phyloP scores from a whole-genome alignment of 2,888 invertebrate species.

The Entomobrya proxima region DNA sequence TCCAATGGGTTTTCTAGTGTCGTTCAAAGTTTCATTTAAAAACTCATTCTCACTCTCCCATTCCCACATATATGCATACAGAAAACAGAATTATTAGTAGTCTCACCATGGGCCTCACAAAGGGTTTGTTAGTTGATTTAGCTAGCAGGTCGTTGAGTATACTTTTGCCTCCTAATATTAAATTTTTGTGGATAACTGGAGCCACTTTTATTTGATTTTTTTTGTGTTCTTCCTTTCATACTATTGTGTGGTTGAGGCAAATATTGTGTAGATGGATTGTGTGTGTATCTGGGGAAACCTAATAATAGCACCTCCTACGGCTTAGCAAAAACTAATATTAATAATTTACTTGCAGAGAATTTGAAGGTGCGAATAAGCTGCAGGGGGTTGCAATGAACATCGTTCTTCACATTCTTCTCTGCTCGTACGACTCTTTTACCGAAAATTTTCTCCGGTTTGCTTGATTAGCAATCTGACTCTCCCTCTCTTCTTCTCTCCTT shows the following conservation, averaged over 20 bases:
- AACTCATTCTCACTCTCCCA: too few species aligned
- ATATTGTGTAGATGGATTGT: background rate
- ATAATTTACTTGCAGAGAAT: slow-evolving; percentile 57
- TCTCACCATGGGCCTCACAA: too few species aligned
- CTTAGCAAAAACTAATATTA: slow-evolving; percentile 54
- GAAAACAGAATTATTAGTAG: too few species aligned
- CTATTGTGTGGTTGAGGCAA: background rate
- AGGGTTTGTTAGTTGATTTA: too few species aligned
- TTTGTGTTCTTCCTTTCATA: background rate
- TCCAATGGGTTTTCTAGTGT: too few species aligned
- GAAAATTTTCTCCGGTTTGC: slow-evolving; percentile 11
- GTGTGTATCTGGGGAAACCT: background rate
- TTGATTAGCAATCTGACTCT: slow-evolving; percentile 25
- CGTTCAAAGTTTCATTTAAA: too few species aligned
- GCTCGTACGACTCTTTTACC: background rate
- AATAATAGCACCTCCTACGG: slow-evolving; percentile 29
- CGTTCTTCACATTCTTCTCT: background rate
- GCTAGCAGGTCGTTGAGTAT: background rate
- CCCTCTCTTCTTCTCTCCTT: background rate
- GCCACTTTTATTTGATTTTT: background rate
- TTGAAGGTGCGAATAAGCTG: slow-evolving; percentile 52
- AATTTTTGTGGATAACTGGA: slow-evolving; percentile 3
- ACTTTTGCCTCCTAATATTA: background rate
- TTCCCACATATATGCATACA: too few species aligned
- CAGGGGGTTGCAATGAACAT: slow-evolving; percentile 42